A percentile compares a stretch with the other conserved stretches of the same genome.
Conservation (phyloP, 2,797 vertebrate species). For the Eulemur mongoz region DNA sequence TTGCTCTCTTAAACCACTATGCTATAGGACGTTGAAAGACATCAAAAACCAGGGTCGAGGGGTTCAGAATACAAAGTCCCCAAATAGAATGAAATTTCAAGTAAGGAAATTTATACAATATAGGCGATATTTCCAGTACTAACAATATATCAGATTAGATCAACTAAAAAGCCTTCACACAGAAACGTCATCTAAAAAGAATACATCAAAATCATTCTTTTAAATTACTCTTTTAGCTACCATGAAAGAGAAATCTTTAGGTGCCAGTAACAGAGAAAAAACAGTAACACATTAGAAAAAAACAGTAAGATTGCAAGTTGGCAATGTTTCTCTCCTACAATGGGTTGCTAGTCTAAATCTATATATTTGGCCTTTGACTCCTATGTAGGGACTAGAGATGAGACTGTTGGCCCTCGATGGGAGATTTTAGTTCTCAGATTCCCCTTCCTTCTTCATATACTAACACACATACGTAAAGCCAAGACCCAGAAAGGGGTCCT, state of each 20-base stretch:
- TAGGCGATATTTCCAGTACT: background rate
- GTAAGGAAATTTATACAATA: background rate
- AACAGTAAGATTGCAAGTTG: background rate
- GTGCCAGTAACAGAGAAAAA: background rate
- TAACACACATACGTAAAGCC: background rate
- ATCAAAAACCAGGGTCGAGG: background rate
- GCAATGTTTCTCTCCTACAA: background rate
- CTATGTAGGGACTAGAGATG: background rate
- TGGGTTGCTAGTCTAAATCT: background rate
- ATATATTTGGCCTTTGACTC: background rate
- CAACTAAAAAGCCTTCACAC: background rate
- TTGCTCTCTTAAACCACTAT: background rate
- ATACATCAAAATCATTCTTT: background rate
- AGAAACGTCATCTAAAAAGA: background rate
- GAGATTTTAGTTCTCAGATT: background rate
- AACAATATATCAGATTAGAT: background rate
- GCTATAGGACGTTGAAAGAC: background rate
- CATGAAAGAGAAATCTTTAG: background rate
- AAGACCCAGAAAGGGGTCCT: background rate
- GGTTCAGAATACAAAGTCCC: background rate
- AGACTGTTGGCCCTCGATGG: background rate
- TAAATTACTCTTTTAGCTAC: background rate
- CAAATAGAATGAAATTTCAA: background rate
- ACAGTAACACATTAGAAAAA: background rate
- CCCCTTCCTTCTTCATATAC: background rate